Evolutionary conservation across 1,140 invertebrate species (phyloP), one percentile per base, ranked within the genome.

Genomic region (Aphaenogaster ashmeadi): DNA sequence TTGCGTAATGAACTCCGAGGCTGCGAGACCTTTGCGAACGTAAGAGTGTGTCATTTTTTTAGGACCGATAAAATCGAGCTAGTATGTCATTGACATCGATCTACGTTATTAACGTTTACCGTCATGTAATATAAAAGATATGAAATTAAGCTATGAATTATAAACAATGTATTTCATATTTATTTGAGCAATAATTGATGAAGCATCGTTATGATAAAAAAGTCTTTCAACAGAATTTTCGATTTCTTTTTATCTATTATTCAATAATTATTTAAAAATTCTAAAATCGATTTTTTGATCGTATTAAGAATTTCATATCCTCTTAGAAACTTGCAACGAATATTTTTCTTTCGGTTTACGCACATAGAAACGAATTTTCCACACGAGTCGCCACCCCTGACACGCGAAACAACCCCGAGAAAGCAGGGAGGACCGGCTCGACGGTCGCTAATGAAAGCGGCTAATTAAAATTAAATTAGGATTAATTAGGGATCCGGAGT

Each of bases 381-480:
- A 67, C 72, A 41, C 47, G 58, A 78, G 21, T 80, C 36, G 80
- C 75, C 41, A 84, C 80, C 69, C 67, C 33, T 41, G 15, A 27
- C 64, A 44, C 21, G 38, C 79, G 80, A 84, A 75, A 84, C 41
- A 75, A 75, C 54, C 54, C 80, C 33, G 69, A 84, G 80, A 75
- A 84, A 74, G 69, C 41, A 75, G 69, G 54, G 54, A 84, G 80
- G 44, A 83, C 52, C 50, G 27, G 52, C 67, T 69, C 80, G 69
- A 56, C 69, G 56, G 54, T 60, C 80, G 69, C 69, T 84, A 84
- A 84, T 84, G 80, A 84, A 84, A 84, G 41, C 69, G 69, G 80
- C 80, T 84, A 90, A 87, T 78, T 79, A 90, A 90, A 90, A 90
- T 90, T 54, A 87, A 90, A 90, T 90, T 90, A 90, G 78, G 66